Conservation (phyloP, 1,140 invertebrate species). For the Philotrypesis tridentata region DNA sequence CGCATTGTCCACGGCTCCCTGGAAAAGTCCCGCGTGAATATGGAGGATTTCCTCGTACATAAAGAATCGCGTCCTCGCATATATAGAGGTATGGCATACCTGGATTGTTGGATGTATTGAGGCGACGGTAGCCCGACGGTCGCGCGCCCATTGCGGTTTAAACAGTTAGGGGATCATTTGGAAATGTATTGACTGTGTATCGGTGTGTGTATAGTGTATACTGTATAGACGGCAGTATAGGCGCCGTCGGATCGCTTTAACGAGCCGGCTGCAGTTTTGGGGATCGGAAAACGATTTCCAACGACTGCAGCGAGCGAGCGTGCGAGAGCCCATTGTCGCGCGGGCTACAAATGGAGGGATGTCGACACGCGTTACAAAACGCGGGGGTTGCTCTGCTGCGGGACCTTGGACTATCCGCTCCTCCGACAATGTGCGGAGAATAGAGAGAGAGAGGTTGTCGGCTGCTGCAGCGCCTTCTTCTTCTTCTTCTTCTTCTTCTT, state of each 20-base stretch:
- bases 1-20: not conserved
- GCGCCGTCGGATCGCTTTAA: conserved; percentile 39
- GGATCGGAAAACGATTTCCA: conserved; percentile 13
- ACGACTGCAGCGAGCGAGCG: no score
- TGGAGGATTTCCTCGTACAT: not conserved
- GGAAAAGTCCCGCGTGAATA: not conserved
- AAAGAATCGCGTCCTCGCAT: no score
- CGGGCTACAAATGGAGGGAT: not conserved
- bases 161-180: conserved; percentile 37
- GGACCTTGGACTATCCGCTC: not conserved
- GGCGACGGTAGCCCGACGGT: not conserved
- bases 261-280: conserved; percentile 6
- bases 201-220: not conserved
- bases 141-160: conserved; percentile 1
- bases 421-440: not conserved
- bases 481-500: no score
- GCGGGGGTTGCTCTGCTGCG: not conserved
- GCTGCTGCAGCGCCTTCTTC: no score
- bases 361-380: not conserved
- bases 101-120: not conserved
- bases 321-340: not conserved
- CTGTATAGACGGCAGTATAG: no score
- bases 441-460: no score
- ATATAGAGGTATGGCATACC: not conserved
- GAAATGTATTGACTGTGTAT: no score